Percentiles rank a stretch among this genome's conserved stretches.
phyloP scores from a whole-genome alignment of 2,797 vertebrate genomes.

The Leucoraja ocellata region DNA sequence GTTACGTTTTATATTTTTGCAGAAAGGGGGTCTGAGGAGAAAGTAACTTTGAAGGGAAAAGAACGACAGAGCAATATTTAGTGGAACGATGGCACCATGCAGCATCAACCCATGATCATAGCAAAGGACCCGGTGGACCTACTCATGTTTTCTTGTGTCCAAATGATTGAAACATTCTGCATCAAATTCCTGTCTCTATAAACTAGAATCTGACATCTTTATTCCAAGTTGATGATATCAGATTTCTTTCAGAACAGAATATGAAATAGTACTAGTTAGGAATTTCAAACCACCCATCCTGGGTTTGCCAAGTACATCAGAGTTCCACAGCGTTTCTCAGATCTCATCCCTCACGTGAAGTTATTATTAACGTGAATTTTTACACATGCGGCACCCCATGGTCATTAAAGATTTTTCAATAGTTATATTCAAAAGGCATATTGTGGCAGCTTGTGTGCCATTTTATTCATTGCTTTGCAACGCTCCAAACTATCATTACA shows the following conservation, averaged over 20 bases:
- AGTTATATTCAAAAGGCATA: background rate
- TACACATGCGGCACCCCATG: background rate
- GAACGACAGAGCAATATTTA: background rate
- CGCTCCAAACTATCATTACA: background rate
- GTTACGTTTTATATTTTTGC: background rate
- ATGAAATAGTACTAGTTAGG: background rate
- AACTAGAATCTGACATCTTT: background rate
- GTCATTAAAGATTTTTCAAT: background rate
- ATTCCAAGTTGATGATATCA: background rate
- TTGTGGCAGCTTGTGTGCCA: background rate
- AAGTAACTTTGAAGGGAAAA: background rate
- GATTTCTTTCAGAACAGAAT: background rate
- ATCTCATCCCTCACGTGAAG: background rate
- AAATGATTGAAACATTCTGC: background rate
- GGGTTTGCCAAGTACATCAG: background rate
- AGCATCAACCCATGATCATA: too few species aligned
- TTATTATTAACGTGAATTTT: background rate
- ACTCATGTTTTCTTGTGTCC: too few species aligned
- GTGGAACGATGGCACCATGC: background rate
- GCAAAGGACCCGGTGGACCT: too few species aligned
- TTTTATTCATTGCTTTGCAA: background rate
- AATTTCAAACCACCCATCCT: background rate
- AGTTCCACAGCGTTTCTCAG: background rate
- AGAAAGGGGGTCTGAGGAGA: background rate
- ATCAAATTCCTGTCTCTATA: background rate